Evolutionary conservation across 2,113 vertebrate species (phyloP).

Genomic region (Leptodactylus fuscus): DNA sequence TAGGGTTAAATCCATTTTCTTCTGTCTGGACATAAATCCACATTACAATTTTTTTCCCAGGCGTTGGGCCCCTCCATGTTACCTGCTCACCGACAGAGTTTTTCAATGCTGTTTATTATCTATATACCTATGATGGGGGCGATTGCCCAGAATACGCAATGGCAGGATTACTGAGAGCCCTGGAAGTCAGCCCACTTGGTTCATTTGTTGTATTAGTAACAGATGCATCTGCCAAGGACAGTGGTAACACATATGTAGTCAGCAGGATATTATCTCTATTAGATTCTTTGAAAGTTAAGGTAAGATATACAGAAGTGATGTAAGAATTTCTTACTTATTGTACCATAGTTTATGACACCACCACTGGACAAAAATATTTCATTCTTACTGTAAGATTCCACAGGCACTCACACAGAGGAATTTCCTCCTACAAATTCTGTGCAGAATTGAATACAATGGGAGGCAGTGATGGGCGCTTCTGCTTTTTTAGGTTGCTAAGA

Average conservation of each 20-base stretch:
- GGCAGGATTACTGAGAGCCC: slow-evolving; percentile 6
- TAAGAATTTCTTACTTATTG: too few relatives aligned
- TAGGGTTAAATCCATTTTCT: neutral
- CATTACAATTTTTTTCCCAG: neutral
- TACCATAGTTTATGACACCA: neutral
- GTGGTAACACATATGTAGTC: neutral
- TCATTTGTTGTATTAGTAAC: slow-evolving; percentile 14
- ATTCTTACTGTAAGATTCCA: too few relatives aligned
- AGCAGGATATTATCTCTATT: slow-evolving; percentile 5
- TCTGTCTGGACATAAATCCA: too few relatives aligned
- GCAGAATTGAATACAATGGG: too few relatives aligned
- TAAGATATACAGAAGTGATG: neutral
- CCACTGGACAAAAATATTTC: too few relatives aligned
- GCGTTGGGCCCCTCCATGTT: neutral
- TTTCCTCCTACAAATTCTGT: too few relatives aligned
- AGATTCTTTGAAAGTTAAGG: slow-evolving; percentile 10
- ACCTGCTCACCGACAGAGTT: slow-evolving; percentile 15
- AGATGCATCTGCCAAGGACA: slow-evolving; percentile 37
- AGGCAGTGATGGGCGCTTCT: too few relatives aligned
- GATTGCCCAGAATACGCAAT: slow-evolving; percentile 43
- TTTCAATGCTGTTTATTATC: neutral
- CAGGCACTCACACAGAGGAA: too few relatives aligned
- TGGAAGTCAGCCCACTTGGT: neutral
- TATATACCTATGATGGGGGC: neutral
- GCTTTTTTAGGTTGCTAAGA: too few relatives aligned